Conservation (phyloP, 2,888 invertebrate genomes). For the Tuta absoluta region DNA sequence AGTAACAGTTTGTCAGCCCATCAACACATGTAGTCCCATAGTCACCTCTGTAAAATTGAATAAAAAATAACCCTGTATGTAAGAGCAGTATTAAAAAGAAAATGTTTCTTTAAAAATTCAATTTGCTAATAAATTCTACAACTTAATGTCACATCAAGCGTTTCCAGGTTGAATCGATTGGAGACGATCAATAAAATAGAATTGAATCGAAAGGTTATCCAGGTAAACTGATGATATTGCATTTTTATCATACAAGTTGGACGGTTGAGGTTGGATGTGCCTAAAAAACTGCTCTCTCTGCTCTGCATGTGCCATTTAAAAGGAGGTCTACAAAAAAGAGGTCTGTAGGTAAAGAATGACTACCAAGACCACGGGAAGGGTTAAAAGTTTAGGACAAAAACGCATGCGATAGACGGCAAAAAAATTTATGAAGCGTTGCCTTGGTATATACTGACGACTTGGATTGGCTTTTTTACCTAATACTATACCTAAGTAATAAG, state of each 20-base stretch:
- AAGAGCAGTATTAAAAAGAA: background rate
- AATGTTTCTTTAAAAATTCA: background rate
- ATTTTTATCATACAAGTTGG: constrained; percentile 66
- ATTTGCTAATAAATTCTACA: constrained; percentile 27
- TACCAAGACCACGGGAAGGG: constrained; percentile 73
- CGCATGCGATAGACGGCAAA: constrained; percentile 65
- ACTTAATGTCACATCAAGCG: constrained; percentile 31
- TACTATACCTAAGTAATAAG: too few species aligned
- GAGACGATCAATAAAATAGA: constrained; percentile 69
- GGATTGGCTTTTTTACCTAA: background rate
- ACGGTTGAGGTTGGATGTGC: constrained; percentile 35
- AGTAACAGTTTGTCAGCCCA: too few species aligned
- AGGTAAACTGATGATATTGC: constrained; percentile 78
- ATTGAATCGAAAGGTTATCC: constrained; percentile 60
- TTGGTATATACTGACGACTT: constrained; percentile 16
- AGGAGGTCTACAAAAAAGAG: constrained; percentile 68
- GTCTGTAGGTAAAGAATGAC: constrained; percentile 73
- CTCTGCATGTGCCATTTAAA: constrained; percentile 80
- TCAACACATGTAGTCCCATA: too few species aligned
- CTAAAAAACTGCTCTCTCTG: constrained; percentile 63
- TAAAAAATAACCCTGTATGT: too few species aligned
- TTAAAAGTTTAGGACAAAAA: constrained; percentile 54
- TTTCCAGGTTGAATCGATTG: constrained; percentile 70
- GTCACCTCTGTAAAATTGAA: too few species aligned
- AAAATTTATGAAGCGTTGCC: constrained; percentile 58